These are phyloP conservation scores for Gortyna flavago DNA, from an alignment of 2,888 invertebrate species.

Conservation along the genomic window DNA sequence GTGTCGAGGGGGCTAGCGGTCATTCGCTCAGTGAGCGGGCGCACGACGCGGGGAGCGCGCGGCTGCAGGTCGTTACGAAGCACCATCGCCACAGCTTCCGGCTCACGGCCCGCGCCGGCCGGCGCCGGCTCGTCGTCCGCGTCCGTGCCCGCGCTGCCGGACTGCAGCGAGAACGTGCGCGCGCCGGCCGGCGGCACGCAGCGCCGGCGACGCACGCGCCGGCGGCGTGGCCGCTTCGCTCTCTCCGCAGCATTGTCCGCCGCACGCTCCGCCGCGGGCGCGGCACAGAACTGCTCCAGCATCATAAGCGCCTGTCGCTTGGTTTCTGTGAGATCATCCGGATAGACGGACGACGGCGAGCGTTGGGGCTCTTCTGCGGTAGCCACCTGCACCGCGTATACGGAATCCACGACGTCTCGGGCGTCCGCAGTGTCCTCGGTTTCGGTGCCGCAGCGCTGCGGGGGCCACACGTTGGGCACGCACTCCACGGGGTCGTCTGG, in stretches of 20 bases:
- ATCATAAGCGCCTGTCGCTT: slow-evolving; percentile 65
- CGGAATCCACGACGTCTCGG: not conserved
- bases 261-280: slow-evolving; percentile 15
- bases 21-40: slow-evolving; percentile 11
- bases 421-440: not conserved
- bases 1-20: not conserved
- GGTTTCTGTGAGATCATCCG: slow-evolving; percentile 52
- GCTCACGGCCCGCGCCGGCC: not conserved
- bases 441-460: not conserved
- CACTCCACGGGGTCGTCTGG: slow-evolving; percentile 77
- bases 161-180: not conserved
- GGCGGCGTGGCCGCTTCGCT: slow-evolving; percentile 23
- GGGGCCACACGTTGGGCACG: slow-evolving; percentile 53
- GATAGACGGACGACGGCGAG: slow-evolving; percentile 4
- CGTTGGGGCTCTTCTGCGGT: slow-evolving; percentile 8
- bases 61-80: slow-evolving; percentile 32
- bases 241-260: not conserved
- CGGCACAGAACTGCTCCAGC: slow-evolving; percentile 50
- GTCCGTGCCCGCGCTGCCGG: not conserved
- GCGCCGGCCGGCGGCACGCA: slow-evolving; percentile 6
- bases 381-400: not conserved
- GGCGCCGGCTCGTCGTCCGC: not conserved
- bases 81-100: slow-evolving; percentile 9
- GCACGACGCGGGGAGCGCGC: slow-evolving; percentile 49
- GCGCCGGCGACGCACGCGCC: slow-evolving; percentile 43